Percentiles rank a stretch among this genome's conserved stretches.
Evolutionary conservation across 2,113 vertebrate species (phyloP).

Genomic region (Sebastes schlegelii): DNA sequence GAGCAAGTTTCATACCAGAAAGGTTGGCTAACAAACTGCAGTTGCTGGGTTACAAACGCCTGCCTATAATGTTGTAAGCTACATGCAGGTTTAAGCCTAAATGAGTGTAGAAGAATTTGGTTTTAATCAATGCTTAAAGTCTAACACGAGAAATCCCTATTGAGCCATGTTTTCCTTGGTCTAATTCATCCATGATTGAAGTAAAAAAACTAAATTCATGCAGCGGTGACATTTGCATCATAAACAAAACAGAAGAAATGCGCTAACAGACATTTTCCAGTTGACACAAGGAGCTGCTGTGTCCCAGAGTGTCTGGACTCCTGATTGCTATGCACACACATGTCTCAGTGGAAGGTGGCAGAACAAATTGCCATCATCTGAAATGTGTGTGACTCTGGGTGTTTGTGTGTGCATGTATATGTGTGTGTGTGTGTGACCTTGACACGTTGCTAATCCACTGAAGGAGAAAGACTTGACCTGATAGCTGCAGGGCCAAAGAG

Average conservation of each 20-base stretch:
- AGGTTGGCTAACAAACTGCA: constrained; percentile 1
- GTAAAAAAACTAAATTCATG: constrained; percentile 53
- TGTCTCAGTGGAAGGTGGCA: constrained; percentile 69
- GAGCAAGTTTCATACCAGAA: constrained; percentile 15
- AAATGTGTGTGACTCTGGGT: constrained; percentile 38
- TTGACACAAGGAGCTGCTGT: constrained; percentile 55
- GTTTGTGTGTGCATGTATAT: constrained; percentile 1
- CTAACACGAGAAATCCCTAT: constrained; percentile 25
- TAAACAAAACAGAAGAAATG: constrained; percentile 52
- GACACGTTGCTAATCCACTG: constrained; percentile 61
- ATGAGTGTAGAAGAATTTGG: constrained; percentile 9
- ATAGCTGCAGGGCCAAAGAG: constrained; percentile 60
- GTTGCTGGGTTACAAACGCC: constrained; percentile 18
- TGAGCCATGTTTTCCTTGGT: constrained; percentile 36
- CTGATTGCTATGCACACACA: constrained; percentile 74
- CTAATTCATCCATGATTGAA: constrained; percentile 45
- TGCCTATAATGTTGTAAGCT: not conserved
- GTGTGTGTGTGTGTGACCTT: constrained; percentile 46
- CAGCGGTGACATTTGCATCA: constrained; percentile 49
- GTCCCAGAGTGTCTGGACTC: constrained; percentile 59
- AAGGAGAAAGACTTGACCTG: constrained; percentile 71
- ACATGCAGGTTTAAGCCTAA: constrained; percentile 2
- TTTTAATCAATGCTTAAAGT: constrained; percentile 19
- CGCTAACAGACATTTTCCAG: constrained; percentile 60
- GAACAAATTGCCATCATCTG: constrained; percentile 75